Evolutionary conservation across 1,140 invertebrate genomes (phyloP).

Genomic region (Portunus trituberculatus): DNA sequence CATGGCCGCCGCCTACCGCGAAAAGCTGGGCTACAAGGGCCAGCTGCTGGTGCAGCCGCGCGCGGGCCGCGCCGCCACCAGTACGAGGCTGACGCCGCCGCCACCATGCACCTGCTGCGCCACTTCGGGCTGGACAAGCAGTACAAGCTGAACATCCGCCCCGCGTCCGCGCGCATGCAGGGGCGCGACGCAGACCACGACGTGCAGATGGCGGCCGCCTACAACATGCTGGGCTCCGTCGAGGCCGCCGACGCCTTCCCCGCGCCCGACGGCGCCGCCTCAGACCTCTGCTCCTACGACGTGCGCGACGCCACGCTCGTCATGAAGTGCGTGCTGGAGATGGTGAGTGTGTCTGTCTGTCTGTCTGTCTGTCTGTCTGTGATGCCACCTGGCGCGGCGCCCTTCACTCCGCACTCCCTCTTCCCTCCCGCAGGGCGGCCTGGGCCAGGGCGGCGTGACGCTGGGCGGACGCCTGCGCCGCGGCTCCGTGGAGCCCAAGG

Average conservation of each 20-base stretch:
- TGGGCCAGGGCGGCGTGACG: constrained; percentile 71
- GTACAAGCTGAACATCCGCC: constrained; percentile 77
- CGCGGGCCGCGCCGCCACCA: constrained; percentile 74
- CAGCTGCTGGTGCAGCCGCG: constrained; percentile 77
- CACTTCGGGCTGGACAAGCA: constrained; percentile 75
- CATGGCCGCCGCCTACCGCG: constrained; percentile 76
- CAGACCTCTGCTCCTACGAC: constrained; percentile 66
- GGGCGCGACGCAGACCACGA: constrained; percentile 74
- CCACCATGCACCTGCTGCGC: constrained; percentile 71
- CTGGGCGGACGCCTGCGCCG: constrained; percentile 71
- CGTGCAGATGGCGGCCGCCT: constrained; percentile 74
- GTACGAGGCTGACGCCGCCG: constrained; percentile 75
- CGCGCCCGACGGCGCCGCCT: constrained; percentile 55
- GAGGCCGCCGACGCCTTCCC: constrained; percentile 73
- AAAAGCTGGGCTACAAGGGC: constrained; percentile 77
- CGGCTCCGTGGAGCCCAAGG: constrained; percentile 70
- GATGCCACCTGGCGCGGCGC: no score
- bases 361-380: neutral
- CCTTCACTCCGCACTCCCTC: neutral
- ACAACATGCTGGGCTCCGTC: constrained; percentile 74
- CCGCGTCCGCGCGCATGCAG: constrained; percentile 67
- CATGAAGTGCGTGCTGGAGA: constrained; percentile 77
- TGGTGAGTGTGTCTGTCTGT: constrained; percentile 49
- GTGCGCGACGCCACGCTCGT: constrained; percentile 73
- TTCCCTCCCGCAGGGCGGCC: constrained; percentile 61